Evolutionary conservation across 2,797 vertebrate species (phyloP).

Genomic region (Lacerta viridis): DNA sequence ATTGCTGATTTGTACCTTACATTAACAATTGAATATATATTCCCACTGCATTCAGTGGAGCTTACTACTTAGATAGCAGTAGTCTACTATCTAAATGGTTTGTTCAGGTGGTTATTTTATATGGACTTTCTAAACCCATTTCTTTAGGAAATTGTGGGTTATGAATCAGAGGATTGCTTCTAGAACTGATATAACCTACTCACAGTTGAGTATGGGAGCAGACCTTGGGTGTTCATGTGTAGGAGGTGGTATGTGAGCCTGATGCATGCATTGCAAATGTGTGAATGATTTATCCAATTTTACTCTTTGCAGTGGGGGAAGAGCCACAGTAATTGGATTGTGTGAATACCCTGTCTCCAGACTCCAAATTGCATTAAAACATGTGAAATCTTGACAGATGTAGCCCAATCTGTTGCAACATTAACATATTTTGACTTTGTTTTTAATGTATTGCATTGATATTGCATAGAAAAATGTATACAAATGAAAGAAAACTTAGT

Average conservation of each 20-base stretch:
- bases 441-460: constrained; percentile 45
- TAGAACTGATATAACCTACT: background rate
- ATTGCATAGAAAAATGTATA: constrained; percentile 30
- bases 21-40: too few relatives aligned
- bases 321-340: constrained; percentile 16
- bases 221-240: background rate
- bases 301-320: constrained; percentile 25
- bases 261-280: background rate
- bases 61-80: background rate
- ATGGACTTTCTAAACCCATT: constrained; percentile 36
- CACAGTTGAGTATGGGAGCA: background rate
- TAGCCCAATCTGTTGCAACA: constrained; percentile 69
- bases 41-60: too few relatives aligned
- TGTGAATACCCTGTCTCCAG: constrained; percentile 66
- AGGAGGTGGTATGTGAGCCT: background rate
- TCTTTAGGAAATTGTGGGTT: background rate
- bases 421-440: constrained; percentile 56
- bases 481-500: constrained; percentile 32
- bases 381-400: constrained; percentile 75
- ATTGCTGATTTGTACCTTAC: too few relatives aligned
- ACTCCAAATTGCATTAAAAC: constrained; percentile 66
- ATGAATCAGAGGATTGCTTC: background rate
- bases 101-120: constrained; percentile 65
- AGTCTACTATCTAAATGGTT: constrained; percentile 35
- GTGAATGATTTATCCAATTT: background rate